phyloP scores from a whole-genome alignment of 2,797 vertebrate genomes.

The Lagorchestes hirsutus region DNA sequence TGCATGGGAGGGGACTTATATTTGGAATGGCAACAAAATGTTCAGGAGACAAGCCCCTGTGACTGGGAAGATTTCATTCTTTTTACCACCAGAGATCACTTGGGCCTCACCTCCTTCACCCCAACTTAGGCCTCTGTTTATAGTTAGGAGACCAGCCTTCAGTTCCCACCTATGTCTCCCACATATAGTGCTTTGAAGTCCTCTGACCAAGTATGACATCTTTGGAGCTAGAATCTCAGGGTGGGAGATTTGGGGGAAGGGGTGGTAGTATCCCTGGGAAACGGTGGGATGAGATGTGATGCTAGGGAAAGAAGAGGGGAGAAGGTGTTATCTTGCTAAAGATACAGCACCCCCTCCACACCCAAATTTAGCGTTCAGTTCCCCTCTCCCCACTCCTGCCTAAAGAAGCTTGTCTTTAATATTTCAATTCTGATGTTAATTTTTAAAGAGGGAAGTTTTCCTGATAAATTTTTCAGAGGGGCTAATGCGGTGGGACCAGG shows the following conservation, averaged over 20 bases:
- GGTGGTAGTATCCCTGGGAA: background rate
- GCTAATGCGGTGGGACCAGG: conserved; percentile 65
- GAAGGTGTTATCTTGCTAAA: background rate
- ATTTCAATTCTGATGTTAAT: conserved; percentile 78
- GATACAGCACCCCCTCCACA: conserved; percentile 33
- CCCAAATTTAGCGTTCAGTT: conserved; percentile 48
- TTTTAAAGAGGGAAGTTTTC: conserved; percentile 82
- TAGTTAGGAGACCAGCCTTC: background rate
- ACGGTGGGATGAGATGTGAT: background rate
- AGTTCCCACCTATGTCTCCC: background rate
- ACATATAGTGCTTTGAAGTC: background rate
- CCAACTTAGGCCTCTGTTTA: background rate
- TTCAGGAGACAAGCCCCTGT: background rate
- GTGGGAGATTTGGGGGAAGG: background rate
- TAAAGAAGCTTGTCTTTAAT: conserved; percentile 79
- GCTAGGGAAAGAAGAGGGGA: background rate
- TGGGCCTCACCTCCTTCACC: background rate
- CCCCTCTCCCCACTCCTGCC: conserved; percentile 58
- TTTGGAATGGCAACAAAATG: background rate
- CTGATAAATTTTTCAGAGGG: conserved; percentile 81
- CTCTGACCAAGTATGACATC: background rate
- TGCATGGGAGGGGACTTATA: background rate
- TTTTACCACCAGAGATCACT: background rate
- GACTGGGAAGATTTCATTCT: background rate
- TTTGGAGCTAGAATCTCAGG: background rate